Conservation (phyloP, 2,888 invertebrate genomes). For the Monopis laevigella region DNA sequence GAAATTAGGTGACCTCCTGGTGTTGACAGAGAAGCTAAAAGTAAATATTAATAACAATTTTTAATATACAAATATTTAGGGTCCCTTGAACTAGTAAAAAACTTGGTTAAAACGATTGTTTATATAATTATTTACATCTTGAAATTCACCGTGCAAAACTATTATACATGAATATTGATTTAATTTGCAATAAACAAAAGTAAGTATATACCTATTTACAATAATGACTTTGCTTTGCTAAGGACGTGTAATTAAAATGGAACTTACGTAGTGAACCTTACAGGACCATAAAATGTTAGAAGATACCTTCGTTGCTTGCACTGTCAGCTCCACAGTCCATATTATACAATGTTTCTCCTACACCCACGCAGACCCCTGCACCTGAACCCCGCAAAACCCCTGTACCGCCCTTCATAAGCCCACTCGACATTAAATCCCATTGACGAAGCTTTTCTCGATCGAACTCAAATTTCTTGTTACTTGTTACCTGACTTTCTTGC, state of each 20-base stretch:
- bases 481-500: conserved; percentile 22
- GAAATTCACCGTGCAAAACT: conserved; percentile 3
- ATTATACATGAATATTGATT: not conserved
- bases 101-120: conserved; percentile 5
- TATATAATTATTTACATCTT: conserved; percentile 1
- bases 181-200: not conserved
- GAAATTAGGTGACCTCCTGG: conserved; percentile 69
- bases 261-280: conserved; percentile 60
- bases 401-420: conserved; percentile 66
- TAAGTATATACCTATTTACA: conserved; percentile 12
- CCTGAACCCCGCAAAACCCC: conserved; percentile 47
- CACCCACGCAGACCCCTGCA: conserved; percentile 32
- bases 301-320: conserved; percentile 63
- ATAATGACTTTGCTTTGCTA: conserved; percentile 56
- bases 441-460: conserved; percentile 88
- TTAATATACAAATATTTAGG: not conserved
- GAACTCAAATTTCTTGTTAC: conserved; percentile 68
- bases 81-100: not conserved
- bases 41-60: conserved; percentile 21
- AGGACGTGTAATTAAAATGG: conserved; percentile 38
- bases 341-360: conserved; percentile 44
- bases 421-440: conserved; percentile 91
- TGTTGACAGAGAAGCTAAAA: conserved; percentile 78
- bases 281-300: conserved; percentile 56
- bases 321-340: conserved; percentile 52